Conservation (phyloP, 92 coral and sea anemone species). For the Zoanthus sansibaricus region DNA sequence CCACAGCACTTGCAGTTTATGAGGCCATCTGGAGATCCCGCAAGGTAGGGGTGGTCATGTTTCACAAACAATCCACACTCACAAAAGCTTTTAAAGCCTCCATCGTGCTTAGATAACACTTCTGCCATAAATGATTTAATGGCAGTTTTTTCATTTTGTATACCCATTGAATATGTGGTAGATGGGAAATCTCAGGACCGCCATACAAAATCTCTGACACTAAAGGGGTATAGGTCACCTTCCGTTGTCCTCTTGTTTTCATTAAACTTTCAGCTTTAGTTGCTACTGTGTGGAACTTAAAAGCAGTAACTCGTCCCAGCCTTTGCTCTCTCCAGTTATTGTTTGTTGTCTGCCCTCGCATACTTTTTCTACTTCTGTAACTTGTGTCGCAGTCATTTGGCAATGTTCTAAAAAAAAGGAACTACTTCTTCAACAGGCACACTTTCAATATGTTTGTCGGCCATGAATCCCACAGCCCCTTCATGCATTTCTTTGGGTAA, state of each 20-base stretch:
- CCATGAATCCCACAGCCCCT: conserved; percentile 57
- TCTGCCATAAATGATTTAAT: conserved; percentile 24
- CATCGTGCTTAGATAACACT: conserved; percentile 22
- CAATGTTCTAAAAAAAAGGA: conserved; percentile 59
- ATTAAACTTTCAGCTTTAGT: conserved; percentile 55
- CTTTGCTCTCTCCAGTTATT: conserved; percentile 58
- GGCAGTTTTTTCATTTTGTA: conserved; percentile 28
- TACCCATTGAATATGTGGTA: conserved; percentile 39
- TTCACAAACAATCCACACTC: conserved; percentile 47
- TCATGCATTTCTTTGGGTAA: conserved; percentile 29
- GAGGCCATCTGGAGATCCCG: conserved; percentile 43
- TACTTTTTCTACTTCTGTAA: conserved; percentile 52
- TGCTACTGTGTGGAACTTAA: conserved; percentile 55
- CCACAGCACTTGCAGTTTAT: conserved; percentile 42
- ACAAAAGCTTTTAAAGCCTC: conserved; percentile 39
- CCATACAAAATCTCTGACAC: conserved; percentile 10
- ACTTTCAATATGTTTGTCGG: conserved; percentile 40
- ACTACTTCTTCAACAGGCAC: conserved; percentile 57
- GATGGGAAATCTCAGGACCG: conserved; percentile 25
- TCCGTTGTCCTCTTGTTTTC: conserved; percentile 42
- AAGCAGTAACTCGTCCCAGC: conserved; percentile 65
- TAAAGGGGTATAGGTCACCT: conserved; percentile 36
- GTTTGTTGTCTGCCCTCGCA: conserved; percentile 62
- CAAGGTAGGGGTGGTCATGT: conserved; percentile 40
- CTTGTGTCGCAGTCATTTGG: conserved; percentile 58